Evolutionary conservation across 1,140 invertebrate genomes (phyloP), one percentile per base, ranked within the genome.

Genomic region (Oedothorax gibbosus): DNA sequence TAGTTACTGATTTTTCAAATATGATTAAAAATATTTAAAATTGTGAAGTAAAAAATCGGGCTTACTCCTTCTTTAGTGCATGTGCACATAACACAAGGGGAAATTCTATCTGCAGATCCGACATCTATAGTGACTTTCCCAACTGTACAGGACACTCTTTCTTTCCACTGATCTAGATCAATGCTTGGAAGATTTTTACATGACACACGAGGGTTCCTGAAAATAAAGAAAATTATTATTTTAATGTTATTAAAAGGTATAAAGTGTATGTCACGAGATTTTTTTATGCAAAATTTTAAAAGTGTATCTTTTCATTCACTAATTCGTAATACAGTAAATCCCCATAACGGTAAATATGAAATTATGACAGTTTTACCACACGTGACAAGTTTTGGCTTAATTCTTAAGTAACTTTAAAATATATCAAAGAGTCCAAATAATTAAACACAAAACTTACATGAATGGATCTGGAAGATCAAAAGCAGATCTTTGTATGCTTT

Each of bases 381-480:
- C 15, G 8, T 64, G n/a, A 15, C 11, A 20, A 64, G 9, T 18
- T 15, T 15, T 20, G 9, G 3, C 9, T 64, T 64, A 64, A 18
- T 64, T 64, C 11, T 18, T 15, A 18, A 8, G 3, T 64, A 20
- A 2, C 4, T 15, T 20, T 4, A 18, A 64, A 20, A 9, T 18
- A 62, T 62, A n/a, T 62, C 11, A n/a, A 35, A 35, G 35, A 64
- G 60, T 64, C 7, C 12, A 68, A 21, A 8, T 68, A 68, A 68
- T 62, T 62, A 21, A 20, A 65, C 7, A 7, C 18, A 69, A 18
- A 18, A 92, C 93, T 94, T 91, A 95, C 94, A 97, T 91, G 92
- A 97, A 97, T 88, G 96, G 95, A 88, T 95, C 96, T 0, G 96
- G 95, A 79, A 97, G 91, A 89, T 98, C 95, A 88, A 99, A 98